Base-by-base conservation (phyloP, 2,888 invertebrate species). In the Trichogramma dendrolimi region DNA sequence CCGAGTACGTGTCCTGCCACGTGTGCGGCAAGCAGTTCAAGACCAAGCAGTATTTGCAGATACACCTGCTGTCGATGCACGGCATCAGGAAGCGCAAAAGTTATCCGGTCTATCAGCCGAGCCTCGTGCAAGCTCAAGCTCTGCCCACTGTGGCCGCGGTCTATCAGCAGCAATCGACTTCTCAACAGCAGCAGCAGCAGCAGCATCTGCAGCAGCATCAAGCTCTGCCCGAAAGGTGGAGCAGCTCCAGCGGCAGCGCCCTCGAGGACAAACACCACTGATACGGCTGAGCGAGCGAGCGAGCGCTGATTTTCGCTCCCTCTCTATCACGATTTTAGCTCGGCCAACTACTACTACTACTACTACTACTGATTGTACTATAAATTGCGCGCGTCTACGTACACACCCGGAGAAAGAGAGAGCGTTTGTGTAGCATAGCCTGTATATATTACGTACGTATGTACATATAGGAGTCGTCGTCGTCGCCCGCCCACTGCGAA, bases 1-100 rank as follows among this genome's bases (percentile, higher is more conserved):
- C 81, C 61, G 83, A 83, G 71, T 82, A 83, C 77, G 84, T 86
- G 79, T 80, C 82, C 70, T 86, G 87, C 78, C 82, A 85, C 76
- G 83, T 86, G 69, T 87, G 87, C 81, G 83, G 80, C 76, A 86
- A 86, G 79, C 83, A 82, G 73, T 87, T 87, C 83, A 87, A 87
- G 81, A 87, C 87, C 68, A 85, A 86, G 79, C 87, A 87, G 80
- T 87, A 87, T 79, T 83, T 87, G 75, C 87, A 86, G 80, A 86
- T 86, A 77, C 87, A 87, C 79, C 81, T 86, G 80, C 81, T 87
- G 75, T 85, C 87, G 67, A 85, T 85, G 80, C 87, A 87, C 79
- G 86, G 87, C 71, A 85, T 86, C 69, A 81, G 85, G 73, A 82
- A 83, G 69, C 81, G 86, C 74, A 84, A 85, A 79, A 81, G 76